These are phyloP conservation scores for Gymnobelideus leadbeateri DNA, from an alignment of 2,113 vertebrate genomes.

Conservation along the genomic window DNA sequence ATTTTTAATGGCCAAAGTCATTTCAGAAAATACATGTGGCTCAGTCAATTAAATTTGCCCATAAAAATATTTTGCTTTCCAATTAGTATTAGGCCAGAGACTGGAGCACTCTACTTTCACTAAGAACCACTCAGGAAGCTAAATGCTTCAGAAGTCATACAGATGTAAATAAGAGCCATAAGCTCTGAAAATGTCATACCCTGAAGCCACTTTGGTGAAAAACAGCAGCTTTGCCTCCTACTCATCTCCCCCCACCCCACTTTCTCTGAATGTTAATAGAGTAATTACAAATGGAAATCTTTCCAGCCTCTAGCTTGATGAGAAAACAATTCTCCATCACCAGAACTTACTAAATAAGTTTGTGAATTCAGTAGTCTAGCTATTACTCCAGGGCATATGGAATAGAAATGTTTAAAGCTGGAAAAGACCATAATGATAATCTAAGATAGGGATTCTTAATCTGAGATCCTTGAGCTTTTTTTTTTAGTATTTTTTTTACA, in stretches of 20 bases:
- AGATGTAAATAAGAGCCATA: background rate
- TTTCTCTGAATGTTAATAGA: constrained; percentile 7
- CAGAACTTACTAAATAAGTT: background rate
- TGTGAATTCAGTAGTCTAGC: background rate
- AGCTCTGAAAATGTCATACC: background rate
- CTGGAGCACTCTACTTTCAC: background rate
- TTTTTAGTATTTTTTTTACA: background rate
- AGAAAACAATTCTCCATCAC: background rate
- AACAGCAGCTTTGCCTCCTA: background rate
- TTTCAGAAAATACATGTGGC: background rate
- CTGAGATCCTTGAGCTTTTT: background rate
- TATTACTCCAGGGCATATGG: background rate
- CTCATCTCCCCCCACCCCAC: background rate
- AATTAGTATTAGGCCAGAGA: constrained; percentile 1
- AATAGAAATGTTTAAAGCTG: background rate
- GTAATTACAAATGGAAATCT: constrained; percentile 3
- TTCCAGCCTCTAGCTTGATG: constrained; percentile 4
- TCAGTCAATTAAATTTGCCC: background rate
- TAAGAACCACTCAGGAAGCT: background rate
- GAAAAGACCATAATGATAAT: background rate
- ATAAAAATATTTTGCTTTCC: constrained; percentile 8
- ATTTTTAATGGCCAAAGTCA: constrained; percentile 3
- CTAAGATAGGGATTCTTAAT: background rate
- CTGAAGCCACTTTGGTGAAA: background rate
- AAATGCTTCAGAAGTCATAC: constrained; percentile 9